Evolutionary conservation across 30 jellyfish, hydroid and myxozoan species (phyloP).

Genomic region (Hydractinia symbiolongicarpus): DNA sequence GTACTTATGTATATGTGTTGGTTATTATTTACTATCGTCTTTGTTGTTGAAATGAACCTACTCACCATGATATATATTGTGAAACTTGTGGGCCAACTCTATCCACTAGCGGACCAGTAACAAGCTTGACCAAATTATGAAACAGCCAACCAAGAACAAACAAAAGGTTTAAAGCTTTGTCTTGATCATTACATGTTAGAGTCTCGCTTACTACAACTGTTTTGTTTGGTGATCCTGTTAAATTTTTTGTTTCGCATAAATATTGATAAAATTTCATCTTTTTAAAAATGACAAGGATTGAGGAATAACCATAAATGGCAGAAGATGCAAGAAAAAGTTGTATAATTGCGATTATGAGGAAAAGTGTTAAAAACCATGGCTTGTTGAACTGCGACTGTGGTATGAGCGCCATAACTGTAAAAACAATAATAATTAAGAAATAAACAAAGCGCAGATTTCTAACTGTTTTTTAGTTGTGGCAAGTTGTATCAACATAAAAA

Average conservation of each 20-base stretch:
- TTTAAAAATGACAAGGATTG: slow-evolving; percentile 23
- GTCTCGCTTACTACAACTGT: not conserved
- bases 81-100: slow-evolving; percentile 17
- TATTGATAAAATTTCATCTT: slow-evolving; percentile 6
- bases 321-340: slow-evolving; percentile 17
- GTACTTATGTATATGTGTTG: not conserved
- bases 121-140: slow-evolving; percentile 16
- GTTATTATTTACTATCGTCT: not conserved
- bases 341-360: not conserved
- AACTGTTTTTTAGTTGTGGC: too few relatives aligned
- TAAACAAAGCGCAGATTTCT: too few relatives aligned
- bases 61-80: slow-evolving; percentile 26
- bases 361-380: not conserved
- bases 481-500: too few relatives aligned
- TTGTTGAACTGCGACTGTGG: not conserved
- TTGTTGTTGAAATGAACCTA: not conserved
- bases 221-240: not conserved
- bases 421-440: not conserved
- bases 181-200: slow-evolving; percentile 18
- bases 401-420: slow-evolving; percentile 5
- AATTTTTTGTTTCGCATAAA: not conserved
- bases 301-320: slow-evolving; percentile 27
- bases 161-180: slow-evolving; percentile 2
- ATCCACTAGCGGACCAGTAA: slow-evolving; percentile 16
- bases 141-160: slow-evolving; percentile 15